Conservation (phyloP, 2,888 invertebrate genomes). For the Erebia aethiops region DNA sequence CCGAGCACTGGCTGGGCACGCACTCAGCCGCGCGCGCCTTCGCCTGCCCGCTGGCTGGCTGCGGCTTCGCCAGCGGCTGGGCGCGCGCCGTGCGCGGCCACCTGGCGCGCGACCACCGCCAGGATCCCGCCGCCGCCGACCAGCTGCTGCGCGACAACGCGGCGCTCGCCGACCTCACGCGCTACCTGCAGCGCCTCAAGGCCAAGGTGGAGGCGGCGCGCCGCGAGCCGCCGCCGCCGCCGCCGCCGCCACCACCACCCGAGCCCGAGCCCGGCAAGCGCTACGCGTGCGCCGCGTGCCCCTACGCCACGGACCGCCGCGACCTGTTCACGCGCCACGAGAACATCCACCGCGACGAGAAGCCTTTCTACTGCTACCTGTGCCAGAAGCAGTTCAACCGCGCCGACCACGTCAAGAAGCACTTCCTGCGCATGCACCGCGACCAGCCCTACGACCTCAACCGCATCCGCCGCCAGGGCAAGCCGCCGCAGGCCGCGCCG, state of each 20-base stretch:
- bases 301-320: conserved; percentile 95
- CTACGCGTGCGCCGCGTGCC: conserved; percentile 93
- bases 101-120: conserved; percentile 88
- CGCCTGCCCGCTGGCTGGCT: conserved; percentile 86
- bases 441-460: conserved; percentile 94
- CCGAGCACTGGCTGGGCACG: conserved; percentile 90
- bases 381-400: conserved; percentile 96
- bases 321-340: conserved; percentile 96
- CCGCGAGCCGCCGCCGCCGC: conserved; percentile 63
- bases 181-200: conserved; percentile 87
- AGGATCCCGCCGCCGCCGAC: conserved; percentile 85
- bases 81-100: conserved; percentile 89
- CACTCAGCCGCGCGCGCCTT: conserved; percentile 86
- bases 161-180: conserved; percentile 88
- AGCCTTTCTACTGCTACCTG: conserved; percentile 96
- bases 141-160: conserved; percentile 87
- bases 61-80: conserved; percentile 90
- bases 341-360: conserved; percentile 96
- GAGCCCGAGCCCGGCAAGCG: conserved; percentile 80
- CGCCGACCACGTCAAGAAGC: conserved; percentile 97
- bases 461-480: conserved; percentile 86
- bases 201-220: conserved; percentile 76
- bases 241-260: conserved; percentile 35
- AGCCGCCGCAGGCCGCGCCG: conserved; percentile 80
- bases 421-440: conserved; percentile 95